phyloP scores from a whole-genome alignment of 2,113 vertebrate species.

The Columbina picui region DNA sequence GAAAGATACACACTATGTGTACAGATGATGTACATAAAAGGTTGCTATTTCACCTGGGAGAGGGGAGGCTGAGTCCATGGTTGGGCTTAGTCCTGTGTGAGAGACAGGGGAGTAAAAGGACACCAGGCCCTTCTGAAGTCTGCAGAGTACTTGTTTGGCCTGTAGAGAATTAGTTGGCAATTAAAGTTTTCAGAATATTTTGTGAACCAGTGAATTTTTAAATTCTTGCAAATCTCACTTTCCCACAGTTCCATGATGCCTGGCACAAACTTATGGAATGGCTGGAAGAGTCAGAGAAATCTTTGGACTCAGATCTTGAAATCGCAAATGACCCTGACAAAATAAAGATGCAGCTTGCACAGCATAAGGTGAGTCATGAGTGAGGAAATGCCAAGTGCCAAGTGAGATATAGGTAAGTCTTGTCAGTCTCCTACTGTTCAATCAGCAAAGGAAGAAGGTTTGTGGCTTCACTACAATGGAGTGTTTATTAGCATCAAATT shows the following conservation, averaged over 20 bases:
- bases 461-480: background rate
- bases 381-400: background rate
- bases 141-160: background rate
- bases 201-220: background rate
- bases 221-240: constrained; percentile 7
- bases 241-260: constrained; percentile 90
- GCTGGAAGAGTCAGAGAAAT: constrained; percentile 93
- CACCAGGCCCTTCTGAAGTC: background rate
- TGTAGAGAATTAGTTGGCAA: background rate
- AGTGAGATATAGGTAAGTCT: background rate
- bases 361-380: constrained; percentile 90
- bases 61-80: background rate
- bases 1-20: background rate
- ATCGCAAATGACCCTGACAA: constrained; percentile 97
- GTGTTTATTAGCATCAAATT: background rate
- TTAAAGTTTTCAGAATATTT: background rate
- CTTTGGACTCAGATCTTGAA: constrained; percentile 94
- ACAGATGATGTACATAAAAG: background rate
- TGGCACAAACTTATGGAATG: constrained; percentile 97
- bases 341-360: constrained; percentile 91
- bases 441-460: background rate
- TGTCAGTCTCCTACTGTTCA: background rate
- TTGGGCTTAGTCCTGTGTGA: background rate
- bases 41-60: background rate
- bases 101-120: background rate